Percentiles rank a stretch among this genome's conserved stretches.
Evolutionary conservation across 2,888 invertebrate species (phyloP).

Genomic region (Lasioglossum vierecki): DNA sequence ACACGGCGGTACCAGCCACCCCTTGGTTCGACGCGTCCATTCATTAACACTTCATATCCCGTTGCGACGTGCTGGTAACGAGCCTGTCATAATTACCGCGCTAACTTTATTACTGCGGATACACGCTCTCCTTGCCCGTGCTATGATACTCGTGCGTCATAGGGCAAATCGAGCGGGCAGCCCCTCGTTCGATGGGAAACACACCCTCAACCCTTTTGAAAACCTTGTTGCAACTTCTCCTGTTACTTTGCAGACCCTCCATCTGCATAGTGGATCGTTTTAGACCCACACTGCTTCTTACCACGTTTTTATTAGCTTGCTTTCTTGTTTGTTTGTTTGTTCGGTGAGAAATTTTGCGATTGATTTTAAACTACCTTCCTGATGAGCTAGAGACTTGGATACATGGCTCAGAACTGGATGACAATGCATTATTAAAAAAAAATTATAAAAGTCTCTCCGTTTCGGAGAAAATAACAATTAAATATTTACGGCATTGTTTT

Average conservation of each 20-base stretch:
- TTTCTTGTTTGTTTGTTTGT: too few species aligned
- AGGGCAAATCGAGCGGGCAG: constrained; percentile 69
- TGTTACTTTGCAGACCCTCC: not conserved
- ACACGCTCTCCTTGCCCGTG: constrained; percentile 71
- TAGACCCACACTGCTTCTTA: not conserved
- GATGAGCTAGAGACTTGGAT: too few species aligned
- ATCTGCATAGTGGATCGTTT: constrained; percentile 1
- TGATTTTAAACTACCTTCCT: too few species aligned
- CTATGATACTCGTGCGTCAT: constrained; percentile 71
- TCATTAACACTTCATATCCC: constrained; percentile 84
- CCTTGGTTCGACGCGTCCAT: constrained; percentile 81
- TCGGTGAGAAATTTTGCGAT: too few species aligned
- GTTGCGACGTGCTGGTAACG: constrained; percentile 83
- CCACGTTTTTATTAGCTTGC: too few species aligned
- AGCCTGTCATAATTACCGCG: constrained; percentile 84
- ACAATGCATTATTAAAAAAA: too few species aligned
- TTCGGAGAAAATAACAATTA: too few species aligned
- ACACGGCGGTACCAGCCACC: constrained; percentile 81
- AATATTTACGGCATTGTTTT: too few species aligned
- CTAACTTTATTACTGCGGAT: constrained; percentile 83
- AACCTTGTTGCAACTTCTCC: constrained; percentile 2
- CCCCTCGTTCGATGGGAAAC: constrained; percentile 56
- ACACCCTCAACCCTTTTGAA: constrained; percentile 21
- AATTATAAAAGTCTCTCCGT: too few species aligned
- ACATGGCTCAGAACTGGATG: too few species aligned